These are phyloP conservation scores for Gephyroberyx darwinii DNA, from an alignment of 2,797 vertebrate species.

Conservation along the genomic window DNA sequence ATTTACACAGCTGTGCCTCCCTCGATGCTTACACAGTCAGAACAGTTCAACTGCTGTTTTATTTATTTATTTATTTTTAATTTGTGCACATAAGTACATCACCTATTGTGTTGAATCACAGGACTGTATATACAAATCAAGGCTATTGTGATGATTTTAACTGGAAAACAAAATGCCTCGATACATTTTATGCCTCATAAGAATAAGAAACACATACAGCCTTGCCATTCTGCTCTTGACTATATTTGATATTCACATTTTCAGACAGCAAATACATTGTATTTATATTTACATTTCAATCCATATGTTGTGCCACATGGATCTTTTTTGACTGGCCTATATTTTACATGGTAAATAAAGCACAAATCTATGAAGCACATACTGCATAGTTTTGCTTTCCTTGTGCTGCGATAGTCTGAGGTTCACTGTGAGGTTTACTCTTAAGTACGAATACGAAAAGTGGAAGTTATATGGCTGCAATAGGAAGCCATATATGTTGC, in stretches of 20 bases:
- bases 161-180: conserved; percentile 17
- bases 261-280: conserved; percentile 69
- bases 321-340: conserved; percentile 45
- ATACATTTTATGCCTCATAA: conserved; percentile 29
- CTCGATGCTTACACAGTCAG: neutral
- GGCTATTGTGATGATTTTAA: conserved; percentile 9
- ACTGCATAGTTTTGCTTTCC: neutral
- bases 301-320: conserved; percentile 41
- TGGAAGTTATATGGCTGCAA: conserved; percentile 3
- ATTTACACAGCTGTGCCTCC: neutral
- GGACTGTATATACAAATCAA: conserved; percentile 29
- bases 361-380: conserved; percentile 3
- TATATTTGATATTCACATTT: conserved; percentile 47
- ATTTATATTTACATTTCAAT: conserved; percentile 57
- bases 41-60: conserved; percentile 3
- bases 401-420: conserved; percentile 6
- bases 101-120: neutral
- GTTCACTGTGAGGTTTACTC: conserved; percentile 10
- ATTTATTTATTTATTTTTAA: conserved; percentile 31
- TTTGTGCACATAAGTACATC: conserved; percentile 32
- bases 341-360: conserved; percentile 47
- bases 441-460: conserved; percentile 4
- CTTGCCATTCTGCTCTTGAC: conserved; percentile 1
- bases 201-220: conserved; percentile 38
- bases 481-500: neutral